phyloP scores from a whole-genome alignment of 2,888 invertebrate species.

The Oscheius sp. region DNA sequence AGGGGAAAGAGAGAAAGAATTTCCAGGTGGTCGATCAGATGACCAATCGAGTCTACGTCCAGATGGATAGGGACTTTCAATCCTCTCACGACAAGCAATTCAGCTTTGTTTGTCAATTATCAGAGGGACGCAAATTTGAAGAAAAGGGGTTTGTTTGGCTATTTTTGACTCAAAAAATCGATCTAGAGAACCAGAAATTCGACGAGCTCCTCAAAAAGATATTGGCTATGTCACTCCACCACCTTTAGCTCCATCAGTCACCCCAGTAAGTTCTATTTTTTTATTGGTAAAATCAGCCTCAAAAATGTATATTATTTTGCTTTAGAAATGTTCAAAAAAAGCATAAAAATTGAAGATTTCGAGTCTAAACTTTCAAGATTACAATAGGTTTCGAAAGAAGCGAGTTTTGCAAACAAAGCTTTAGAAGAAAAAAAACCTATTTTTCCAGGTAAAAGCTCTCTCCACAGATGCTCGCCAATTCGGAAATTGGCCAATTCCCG shows the following conservation, averaged over 20 bases:
- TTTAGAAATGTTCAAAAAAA: too few relatives aligned
- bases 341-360: too few relatives aligned
- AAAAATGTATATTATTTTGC: too few relatives aligned
- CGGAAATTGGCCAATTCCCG: conserved; percentile 61
- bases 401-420: too few relatives aligned
- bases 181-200: background rate
- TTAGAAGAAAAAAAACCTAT: background rate
- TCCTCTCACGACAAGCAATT: conserved; percentile 65
- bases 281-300: too few relatives aligned
- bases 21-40: conserved; percentile 65
- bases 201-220: background rate
- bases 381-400: too few relatives aligned
- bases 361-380: too few relatives aligned
- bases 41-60: conserved; percentile 69
- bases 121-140: conserved; percentile 38
- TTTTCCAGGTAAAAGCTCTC: conserved; percentile 10
- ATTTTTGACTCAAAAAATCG: background rate
- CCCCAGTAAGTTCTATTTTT: background rate
- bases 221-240: conserved; percentile 19
- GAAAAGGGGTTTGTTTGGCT: background rate
- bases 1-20: background rate
- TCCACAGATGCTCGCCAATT: conserved; percentile 45
- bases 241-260: conserved; percentile 4
- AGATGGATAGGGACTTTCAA: conserved; percentile 69
- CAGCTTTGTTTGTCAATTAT: conserved; percentile 66